Evolutionary conservation across 2,888 invertebrate species (phyloP), one percentile per base, ranked within the genome.

Genomic region (Eupithecia subfuscata): DNA sequence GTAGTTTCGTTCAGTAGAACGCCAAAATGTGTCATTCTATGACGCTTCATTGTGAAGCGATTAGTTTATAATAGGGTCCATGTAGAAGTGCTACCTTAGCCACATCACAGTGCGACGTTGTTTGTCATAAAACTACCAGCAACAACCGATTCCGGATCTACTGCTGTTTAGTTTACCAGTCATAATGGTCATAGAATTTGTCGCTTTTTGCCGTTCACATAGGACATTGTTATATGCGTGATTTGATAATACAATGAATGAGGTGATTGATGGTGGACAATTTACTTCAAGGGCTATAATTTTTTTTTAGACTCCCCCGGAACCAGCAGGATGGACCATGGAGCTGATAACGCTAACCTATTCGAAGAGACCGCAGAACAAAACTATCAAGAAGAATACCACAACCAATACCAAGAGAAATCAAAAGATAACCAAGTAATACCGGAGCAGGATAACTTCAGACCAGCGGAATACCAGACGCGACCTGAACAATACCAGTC

Each of bases 241-340:
- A 56, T 22, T n/a, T 8, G 52, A 18, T 18, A 48, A 48, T 16
- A 16, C 9, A 48, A 18, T 18, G 8, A 52, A 52, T n/a, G 2
- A 48, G 52, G 52, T 48, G n/a, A 7, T 48, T 52, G 52, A 11
- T 1, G 11, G 4, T 25, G 14, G 5, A 60, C 2, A 22, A 60
- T 22, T 60, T 60, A 22, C 22, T 25, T 25, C 12, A 25, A 22
- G 5, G 22, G 8, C n/a, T 11, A 65, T 2, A n/a, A n/a, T n/a
- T 34, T 30, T 30, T 25, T 82, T 83, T 16, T 79, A 82, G 71
- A 79, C 71, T 22, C 73, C 63, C 34, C 75, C 75, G 45, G 80
- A 60, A 43, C 75, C 60, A 22, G 74, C 12, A 60, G 14, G 5
- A 18, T 43, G 12, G 70, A 69, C 30, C 45, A 67, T 12, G 43